Percentiles rank a stretch among this genome's conserved stretches.
These are phyloP conservation scores for Rynchops niger DNA, from an alignment of 2,113 vertebrate genomes.

Conservation along the genomic window DNA sequence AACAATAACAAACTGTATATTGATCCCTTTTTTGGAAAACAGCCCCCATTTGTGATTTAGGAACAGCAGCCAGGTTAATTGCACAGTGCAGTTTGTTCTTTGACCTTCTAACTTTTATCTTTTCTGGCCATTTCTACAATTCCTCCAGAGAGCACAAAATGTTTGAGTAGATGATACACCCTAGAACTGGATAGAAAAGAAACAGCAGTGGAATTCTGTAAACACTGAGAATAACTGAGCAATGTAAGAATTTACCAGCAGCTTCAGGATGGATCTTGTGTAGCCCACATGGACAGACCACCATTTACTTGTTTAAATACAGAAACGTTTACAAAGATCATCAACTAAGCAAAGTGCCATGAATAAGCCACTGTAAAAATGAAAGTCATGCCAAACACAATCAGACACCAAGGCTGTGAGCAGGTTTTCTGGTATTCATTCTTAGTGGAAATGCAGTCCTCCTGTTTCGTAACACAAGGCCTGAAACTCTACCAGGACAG, in stretches of 20 bases:
- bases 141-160: neutral
- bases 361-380: neutral
- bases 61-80: constrained; percentile 11
- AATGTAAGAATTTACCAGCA: neutral
- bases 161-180: neutral
- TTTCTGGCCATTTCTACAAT: neutral
- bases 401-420: neutral
- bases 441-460: neutral
- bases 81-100: neutral
- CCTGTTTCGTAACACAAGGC: neutral
- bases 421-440: neutral
- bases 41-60: neutral
- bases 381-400: neutral
- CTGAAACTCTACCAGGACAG: neutral
- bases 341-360: neutral
- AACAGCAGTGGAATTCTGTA: neutral
- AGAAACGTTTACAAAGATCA: neutral
- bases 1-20: neutral
- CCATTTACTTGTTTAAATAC: neutral
- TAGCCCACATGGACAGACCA: neutral
- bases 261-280: neutral
- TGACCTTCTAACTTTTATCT: constrained; percentile 14
- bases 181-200: neutral
- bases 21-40: neutral
- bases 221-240: neutral